A percentile compares a stretch with the other conserved stretches of the same genome.
Evolutionary conservation across 2,113 vertebrate species (phyloP).

Genomic region (Myotis brandtii): DNA sequence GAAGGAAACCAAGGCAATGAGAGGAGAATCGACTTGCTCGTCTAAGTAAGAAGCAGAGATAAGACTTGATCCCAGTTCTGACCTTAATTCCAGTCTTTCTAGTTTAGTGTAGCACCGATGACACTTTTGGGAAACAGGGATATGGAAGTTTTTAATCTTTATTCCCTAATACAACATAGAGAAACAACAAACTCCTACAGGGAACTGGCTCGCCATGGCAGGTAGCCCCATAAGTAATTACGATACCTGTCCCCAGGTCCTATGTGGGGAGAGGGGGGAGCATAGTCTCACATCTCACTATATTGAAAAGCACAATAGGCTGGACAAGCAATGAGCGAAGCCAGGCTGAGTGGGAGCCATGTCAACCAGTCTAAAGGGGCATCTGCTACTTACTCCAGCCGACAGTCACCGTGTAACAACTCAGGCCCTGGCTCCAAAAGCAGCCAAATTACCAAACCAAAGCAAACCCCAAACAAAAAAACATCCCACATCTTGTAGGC

Average conservation of each 20-base stretch:
- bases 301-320: not conserved
- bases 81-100: not conserved
- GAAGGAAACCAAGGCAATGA: not conserved
- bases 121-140: not conserved
- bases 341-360: not conserved
- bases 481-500: not conserved
- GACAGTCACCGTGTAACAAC: accelerated
- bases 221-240: not conserved
- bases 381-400: not conserved
- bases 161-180: not conserved
- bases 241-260: not conserved
- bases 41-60: not conserved
- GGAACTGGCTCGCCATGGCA: not conserved
- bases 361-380: not conserved
- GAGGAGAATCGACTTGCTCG: not conserved
- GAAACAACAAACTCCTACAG: not conserved
- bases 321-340: not conserved
- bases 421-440: not conserved
- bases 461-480: not conserved
- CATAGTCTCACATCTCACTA: not conserved
- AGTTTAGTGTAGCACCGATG: not conserved
- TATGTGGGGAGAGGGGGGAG: accelerated
- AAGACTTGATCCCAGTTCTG: not conserved
- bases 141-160: not conserved
- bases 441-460: not conserved